These are phyloP conservation scores for Chunga burmeisteri DNA, from an alignment of 2,113 vertebrate genomes.

Conservation along the genomic window DNA sequence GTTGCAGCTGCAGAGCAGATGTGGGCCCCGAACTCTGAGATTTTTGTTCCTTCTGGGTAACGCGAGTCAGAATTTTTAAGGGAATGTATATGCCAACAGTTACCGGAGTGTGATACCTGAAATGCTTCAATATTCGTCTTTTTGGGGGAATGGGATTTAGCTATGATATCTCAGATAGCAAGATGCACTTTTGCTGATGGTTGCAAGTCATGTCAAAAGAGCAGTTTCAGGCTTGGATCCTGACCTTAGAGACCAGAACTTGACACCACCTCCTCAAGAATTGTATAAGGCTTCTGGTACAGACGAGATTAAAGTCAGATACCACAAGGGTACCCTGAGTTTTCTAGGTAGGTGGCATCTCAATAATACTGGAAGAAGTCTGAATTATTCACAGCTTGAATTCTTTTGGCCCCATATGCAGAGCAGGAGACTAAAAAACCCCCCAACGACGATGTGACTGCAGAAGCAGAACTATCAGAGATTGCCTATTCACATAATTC, in stretches of 20 bases:
- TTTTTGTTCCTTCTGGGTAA: neutral
- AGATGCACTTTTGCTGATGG: neutral
- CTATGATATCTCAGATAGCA: neutral
- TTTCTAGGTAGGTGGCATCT: neutral
- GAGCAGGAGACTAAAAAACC: neutral
- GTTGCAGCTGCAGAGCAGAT: constrained; percentile 6
- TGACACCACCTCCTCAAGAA: neutral
- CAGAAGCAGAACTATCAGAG: neutral
- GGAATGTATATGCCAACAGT: neutral
- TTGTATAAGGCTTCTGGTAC: neutral
- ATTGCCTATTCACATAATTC: accelerated
- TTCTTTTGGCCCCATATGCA: neutral
- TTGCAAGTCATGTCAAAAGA: neutral
- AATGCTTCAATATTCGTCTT: neutral
- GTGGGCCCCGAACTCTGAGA: neutral
- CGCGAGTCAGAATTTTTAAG: neutral
- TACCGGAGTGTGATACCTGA: neutral
- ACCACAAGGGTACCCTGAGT: neutral
- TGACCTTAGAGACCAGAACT: neutral
- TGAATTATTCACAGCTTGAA: neutral
- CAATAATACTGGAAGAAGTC: neutral
- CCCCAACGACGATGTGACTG: neutral
- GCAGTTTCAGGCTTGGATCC: neutral
- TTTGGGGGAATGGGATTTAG: neutral
- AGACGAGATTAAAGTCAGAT: neutral